phyloP scores from a whole-genome alignment of 1,140 invertebrate genomes.

The Anastrepha ludens region DNA sequence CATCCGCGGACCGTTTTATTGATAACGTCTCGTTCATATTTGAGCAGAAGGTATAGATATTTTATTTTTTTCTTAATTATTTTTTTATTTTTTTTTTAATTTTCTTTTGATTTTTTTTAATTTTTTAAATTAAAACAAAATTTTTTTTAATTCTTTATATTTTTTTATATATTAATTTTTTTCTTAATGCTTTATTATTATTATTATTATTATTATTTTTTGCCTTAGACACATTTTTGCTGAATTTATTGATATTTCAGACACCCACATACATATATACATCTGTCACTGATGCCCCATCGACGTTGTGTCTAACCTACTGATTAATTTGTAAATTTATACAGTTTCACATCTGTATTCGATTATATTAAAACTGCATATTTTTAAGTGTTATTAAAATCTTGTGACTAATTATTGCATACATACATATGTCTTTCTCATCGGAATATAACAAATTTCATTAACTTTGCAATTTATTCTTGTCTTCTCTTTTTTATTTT shows the following conservation, averaged over 20 bases:
- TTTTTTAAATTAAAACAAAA: too few relatives aligned
- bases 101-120: too few relatives aligned
- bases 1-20: too few relatives aligned
- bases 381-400: neutral
- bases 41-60: too few relatives aligned
- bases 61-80: too few relatives aligned
- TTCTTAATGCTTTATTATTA: too few relatives aligned
- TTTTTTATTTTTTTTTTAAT: too few relatives aligned
- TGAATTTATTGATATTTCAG: neutral
- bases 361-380: neutral
- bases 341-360: neutral
- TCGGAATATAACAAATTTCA: conserved; percentile 41
- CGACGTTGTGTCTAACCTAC: neutral
- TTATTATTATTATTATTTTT: neutral
- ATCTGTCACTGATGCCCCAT: neutral
- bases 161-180: too few relatives aligned
- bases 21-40: too few relatives aligned
- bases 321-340: neutral
- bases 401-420: conserved; percentile 35
- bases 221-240: neutral
- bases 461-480: conserved; percentile 64
- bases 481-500: conserved; percentile 69
- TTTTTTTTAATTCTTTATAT: too few relatives aligned
- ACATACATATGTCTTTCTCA: conserved; percentile 16
- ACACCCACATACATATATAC: neutral